Evolutionary conservation across 1,140 invertebrate genomes (phyloP).

Genomic region (Thaumetopoea pityocampa): DNA sequence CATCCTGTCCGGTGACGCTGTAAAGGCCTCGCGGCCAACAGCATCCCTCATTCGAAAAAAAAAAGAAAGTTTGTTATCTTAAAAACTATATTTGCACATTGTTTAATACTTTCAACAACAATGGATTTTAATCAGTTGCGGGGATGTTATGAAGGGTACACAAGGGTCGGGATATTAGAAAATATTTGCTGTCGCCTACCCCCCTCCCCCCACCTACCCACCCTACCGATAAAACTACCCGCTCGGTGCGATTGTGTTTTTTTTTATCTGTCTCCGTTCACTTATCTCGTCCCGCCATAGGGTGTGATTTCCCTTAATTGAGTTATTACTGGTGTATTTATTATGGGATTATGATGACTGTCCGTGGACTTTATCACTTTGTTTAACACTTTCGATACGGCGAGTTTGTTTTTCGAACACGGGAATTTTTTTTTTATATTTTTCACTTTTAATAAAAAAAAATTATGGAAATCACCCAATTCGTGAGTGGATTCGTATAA

Average conservation of each 20-base stretch:
- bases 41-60: no score
- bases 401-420: not conserved
- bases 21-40: no score
- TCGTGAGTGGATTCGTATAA: no score
- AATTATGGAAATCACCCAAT: no score
- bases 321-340: slow-evolving; percentile 61
- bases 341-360: slow-evolving; percentile 38
- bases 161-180: slow-evolving; percentile 39
- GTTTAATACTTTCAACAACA: slow-evolving; percentile 50
- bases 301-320: slow-evolving; percentile 60
- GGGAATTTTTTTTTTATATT: slow-evolving; percentile 44
- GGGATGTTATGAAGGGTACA: slow-evolving; percentile 44
- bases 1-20: no score
- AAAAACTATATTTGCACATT: slow-evolving; percentile 38
- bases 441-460: no score
- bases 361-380: not conserved
- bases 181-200: slow-evolving; percentile 38
- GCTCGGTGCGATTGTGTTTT: slow-evolving; percentile 37
- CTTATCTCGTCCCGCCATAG: slow-evolving; percentile 31
- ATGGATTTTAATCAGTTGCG: slow-evolving; percentile 59
- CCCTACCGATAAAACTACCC: slow-evolving; percentile 38
- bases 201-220: no score
- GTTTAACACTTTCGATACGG: slow-evolving; percentile 4
- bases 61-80: no score
- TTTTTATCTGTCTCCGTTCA: slow-evolving; percentile 32